Conservation (phyloP, 1,140 invertebrate species). For the Bradysia coprophila region DNA sequence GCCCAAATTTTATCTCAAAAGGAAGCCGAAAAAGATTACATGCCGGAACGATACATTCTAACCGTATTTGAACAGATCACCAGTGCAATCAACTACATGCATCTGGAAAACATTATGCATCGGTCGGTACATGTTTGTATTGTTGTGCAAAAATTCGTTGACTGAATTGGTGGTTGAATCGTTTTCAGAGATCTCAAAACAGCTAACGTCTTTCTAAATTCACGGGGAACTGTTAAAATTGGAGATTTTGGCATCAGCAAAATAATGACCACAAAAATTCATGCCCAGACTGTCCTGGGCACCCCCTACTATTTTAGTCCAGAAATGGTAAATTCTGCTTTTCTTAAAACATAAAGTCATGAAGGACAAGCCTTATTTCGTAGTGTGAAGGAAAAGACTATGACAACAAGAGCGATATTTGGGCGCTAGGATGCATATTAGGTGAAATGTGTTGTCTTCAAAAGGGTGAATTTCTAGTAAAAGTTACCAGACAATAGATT, state of each 20-base stretch:
- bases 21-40: constrained; percentile 16
- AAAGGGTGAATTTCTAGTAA: too few species aligned
- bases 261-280: constrained; percentile 45
- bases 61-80: constrained; percentile 50
- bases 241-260: constrained; percentile 72
- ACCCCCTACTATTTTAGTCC: constrained; percentile 70
- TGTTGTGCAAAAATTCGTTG: not conserved
- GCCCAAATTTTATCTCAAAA: constrained; percentile 38
- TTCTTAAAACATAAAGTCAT: not conserved
- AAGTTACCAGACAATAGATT: too few species aligned
- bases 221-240: constrained; percentile 42
- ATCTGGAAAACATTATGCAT: constrained; percentile 53
- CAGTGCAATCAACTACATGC: constrained; percentile 49
- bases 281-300: constrained; percentile 57
- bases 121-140: constrained; percentile 24
- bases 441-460: constrained; percentile 64
- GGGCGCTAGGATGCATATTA: constrained; percentile 63
- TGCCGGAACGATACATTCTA: constrained; percentile 40
- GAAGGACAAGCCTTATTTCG: constrained; percentile 8
- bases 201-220: constrained; percentile 57
- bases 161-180: too few species aligned
- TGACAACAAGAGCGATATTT: constrained; percentile 63
- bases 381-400: constrained; percentile 61
- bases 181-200: constrained; percentile 55
- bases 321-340: constrained; percentile 43